These are phyloP conservation scores for Bufo bufo DNA, from an alignment of 2,113 vertebrate genomes.

Conservation along the genomic window DNA sequence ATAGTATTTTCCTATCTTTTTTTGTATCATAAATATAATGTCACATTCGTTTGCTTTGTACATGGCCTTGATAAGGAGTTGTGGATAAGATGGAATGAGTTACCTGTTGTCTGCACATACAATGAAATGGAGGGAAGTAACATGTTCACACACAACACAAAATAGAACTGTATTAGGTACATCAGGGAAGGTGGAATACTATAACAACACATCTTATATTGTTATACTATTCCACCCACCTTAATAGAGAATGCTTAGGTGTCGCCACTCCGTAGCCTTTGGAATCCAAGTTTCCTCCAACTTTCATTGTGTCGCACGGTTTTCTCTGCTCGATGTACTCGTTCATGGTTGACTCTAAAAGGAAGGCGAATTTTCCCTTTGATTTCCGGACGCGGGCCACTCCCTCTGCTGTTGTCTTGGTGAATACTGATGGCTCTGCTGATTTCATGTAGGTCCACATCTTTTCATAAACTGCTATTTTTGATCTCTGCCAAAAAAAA, in stretches of 20 bases:
- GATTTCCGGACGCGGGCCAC: slow-evolving; percentile 97
- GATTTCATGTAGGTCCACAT: slow-evolving; percentile 99
- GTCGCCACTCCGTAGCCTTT: slow-evolving; percentile 99
- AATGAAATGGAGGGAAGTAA: slow-evolving; percentile 77
- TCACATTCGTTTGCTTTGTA: slow-evolving; percentile 80
- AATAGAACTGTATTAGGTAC: slow-evolving; percentile 81
- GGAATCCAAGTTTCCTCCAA: slow-evolving; percentile 99
- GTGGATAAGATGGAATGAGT: slow-evolving; percentile 63
- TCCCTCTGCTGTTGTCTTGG: slow-evolving; percentile 95
- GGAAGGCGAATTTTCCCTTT: slow-evolving; percentile 99
- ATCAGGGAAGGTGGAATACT: slow-evolving; percentile 99
- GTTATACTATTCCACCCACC: slow-evolving; percentile 99
- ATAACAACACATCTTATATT: slow-evolving; percentile 97
- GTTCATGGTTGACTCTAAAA: slow-evolving; percentile 99
- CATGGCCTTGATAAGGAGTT: slow-evolving; percentile 74
- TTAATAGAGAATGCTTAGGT: slow-evolving; percentile 99
- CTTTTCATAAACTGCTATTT: slow-evolving; percentile 99
- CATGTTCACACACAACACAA: slow-evolving; percentile 79
- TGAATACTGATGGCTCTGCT: slow-evolving; percentile 96
- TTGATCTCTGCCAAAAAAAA: slow-evolving; percentile 87
- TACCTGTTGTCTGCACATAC: slow-evolving; percentile 76
- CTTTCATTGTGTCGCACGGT: slow-evolving; percentile 99
- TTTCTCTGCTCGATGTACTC: slow-evolving; percentile 99
- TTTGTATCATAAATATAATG: not conserved
- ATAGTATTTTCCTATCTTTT: too few relatives aligned